Base-by-base conservation (phyloP, 2,113 vertebrate genomes). In the Cryptomyrus ogoouensis region DNA sequence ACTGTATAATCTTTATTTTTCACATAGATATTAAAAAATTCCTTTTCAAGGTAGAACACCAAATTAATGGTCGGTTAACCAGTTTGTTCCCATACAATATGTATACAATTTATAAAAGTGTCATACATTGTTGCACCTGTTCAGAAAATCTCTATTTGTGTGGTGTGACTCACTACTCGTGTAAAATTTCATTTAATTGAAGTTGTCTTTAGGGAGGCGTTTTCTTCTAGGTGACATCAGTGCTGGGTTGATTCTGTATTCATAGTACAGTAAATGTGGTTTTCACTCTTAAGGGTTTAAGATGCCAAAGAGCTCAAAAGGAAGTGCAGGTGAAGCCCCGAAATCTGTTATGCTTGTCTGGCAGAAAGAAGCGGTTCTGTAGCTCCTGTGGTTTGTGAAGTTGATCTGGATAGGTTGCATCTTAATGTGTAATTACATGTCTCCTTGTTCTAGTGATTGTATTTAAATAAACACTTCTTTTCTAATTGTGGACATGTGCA, bases 401-500 rank as follows among this genome's bases (percentile, higher is more conserved):
- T 92, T 15, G 49, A 85, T 77, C 86, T 88, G 39, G 39, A 88
- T 83, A 42, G 31, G 86, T 58, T 53, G 15, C 52, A 39, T 31
- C 52, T 19, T n/a, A 47, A 58, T 74, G 88, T 49, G 19, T 42
- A 84, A 3, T 44, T n/a, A 47, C 44, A n/a, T 24, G 19, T 42
- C 21, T 44, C 39, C 44, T 83, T 83, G 42, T 83, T 10, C 2
- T 44, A 47, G 35, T 47, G 39, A n/a, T 24, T 44, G 19, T 21
- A 19, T 47, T 83, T 21, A 49, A 47, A 49, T 56, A 56, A 56
- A 53, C 24, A 47, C 13, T 86, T 49, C 24, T 6, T 53, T 87
- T 87, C 3, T 47, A 87, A 53, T 27, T 56, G n/a, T 83, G 70
- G 15, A 77, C 70, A 39, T 77, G 27, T 27, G 21, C 83, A 12